Conservation (phyloP, 1,140 invertebrate species). For the Drosophila pectinifera region DNA sequence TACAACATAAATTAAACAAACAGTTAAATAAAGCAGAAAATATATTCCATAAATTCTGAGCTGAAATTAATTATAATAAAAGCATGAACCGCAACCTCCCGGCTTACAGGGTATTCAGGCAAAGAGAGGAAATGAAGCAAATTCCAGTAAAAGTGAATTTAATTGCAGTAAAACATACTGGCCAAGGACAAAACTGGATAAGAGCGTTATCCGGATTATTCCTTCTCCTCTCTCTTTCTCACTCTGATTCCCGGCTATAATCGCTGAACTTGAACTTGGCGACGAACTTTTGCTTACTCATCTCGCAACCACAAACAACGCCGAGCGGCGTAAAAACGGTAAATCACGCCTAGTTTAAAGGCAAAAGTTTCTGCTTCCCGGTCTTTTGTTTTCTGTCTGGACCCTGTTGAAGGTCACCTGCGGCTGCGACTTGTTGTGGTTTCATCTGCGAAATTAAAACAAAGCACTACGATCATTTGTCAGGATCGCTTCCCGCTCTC, state of each 20-base stretch:
- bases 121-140: constrained; percentile 5
- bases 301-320: constrained; percentile 6
- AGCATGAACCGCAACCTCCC: no score
- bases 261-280: constrained; percentile 45
- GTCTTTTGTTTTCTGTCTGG: constrained; percentile 47
- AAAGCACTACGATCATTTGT: constrained; percentile 6
- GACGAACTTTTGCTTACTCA: constrained; percentile 47
- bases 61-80: no score
- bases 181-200: constrained; percentile 40
- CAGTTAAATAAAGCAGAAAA: neutral
- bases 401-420: constrained; percentile 39
- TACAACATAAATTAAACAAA: neutral
- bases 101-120: neutral
- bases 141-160: constrained; percentile 34
- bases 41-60: no score
- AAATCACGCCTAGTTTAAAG: constrained; percentile 43
- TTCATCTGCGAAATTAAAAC: constrained; percentile 1
- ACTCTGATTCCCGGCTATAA: constrained; percentile 12
- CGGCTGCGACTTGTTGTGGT: constrained; percentile 3
- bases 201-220: neutral
- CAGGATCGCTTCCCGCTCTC: constrained; percentile 20
- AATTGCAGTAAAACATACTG: constrained; percentile 40
- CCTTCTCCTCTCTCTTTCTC: neutral
- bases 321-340: constrained; percentile 29
- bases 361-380: constrained; percentile 31